Conservation (phyloP, 2,888 invertebrate genomes). For the Stenodema calcarata region DNA sequence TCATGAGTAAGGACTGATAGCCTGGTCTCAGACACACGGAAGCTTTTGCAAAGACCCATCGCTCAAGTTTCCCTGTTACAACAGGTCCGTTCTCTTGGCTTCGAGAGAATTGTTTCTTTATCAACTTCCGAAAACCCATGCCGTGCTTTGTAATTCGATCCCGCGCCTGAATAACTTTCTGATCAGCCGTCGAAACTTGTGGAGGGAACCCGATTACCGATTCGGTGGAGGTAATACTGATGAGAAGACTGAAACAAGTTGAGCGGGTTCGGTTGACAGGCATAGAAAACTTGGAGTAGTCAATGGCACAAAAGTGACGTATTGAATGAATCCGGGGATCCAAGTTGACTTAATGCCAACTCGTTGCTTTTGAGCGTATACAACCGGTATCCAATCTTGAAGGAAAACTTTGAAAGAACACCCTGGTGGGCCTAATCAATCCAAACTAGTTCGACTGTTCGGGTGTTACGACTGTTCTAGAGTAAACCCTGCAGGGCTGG, state of each 20-base stretch:
- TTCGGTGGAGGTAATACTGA: constrained; percentile 10
- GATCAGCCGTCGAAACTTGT: constrained; percentile 20
- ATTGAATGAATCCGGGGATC: background rate
- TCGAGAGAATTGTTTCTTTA: constrained; percentile 16
- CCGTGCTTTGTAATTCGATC: constrained; percentile 17
- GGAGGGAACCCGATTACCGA: background rate
- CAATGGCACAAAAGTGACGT: background rate
- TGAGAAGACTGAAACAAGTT: background rate
- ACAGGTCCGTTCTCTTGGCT: background rate
- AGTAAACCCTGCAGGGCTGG: too few relatives aligned
- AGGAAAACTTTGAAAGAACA: too few relatives aligned
- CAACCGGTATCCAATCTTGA: too few relatives aligned
- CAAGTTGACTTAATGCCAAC: background rate
- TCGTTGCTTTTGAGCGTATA: background rate
- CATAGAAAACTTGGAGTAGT: constrained; percentile 17
- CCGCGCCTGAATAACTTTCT: constrained; percentile 13
- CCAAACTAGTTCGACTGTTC: too few relatives aligned
- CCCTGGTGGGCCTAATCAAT: too few relatives aligned
- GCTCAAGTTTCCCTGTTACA: background rate
- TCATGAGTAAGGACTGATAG: constrained; percentile 4
- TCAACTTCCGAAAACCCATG: constrained; percentile 18
- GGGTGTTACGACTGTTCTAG: too few relatives aligned
- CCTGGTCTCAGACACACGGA: background rate
- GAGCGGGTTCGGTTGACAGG: constrained; percentile 1
- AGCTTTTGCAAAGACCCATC: background rate